Evolutionary conservation across 2,888 invertebrate species (phyloP), one percentile per base, ranked within the genome.

Genomic region (Stenichneumon culpator): DNA sequence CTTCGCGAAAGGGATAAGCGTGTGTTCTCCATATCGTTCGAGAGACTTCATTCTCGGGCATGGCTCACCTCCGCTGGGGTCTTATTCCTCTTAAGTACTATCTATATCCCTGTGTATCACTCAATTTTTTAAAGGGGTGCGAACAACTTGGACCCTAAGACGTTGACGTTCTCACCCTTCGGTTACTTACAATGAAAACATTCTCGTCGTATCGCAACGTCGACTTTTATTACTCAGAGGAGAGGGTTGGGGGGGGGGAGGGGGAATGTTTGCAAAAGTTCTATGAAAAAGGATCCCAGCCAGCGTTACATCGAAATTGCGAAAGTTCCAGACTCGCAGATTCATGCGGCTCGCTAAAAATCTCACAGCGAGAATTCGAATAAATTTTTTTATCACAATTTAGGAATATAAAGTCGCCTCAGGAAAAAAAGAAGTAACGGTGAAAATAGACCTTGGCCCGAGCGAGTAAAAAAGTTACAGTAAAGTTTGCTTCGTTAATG

Each of bases 251-350:
- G 28, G 16, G 28, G 25, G 16, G 22, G 28, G 50, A n/a, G 28
- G 50, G 54, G 14, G 54, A 65, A 65, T 16, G 52, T 36, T 32
- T 32, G 54, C n/a, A 22, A 67, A 83, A 79, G 50, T 69, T 83
- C 19, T 22, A 14, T 32, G 14, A 3, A 65, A 75, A 57, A 70
- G 65, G 63, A 65, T 50, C 65, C 36, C 47, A 44, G 70, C 70
- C 79, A 80, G 22, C 25, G 32, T 60, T 25, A n/a, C 63, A 57
- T 25, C 73, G 36, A 69, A 32, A 70, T 70, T 52, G 65, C 70
- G 75, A 70, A 83, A 83, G 70, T 75, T 75, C 57, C 54, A 19
- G 65, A 57, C 69, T 19, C 25, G 25, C 79, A 11, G 39, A 50
- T 57, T 74, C 52, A 70, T 57, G 25, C 16, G 16, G 44, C 11